Evolutionary conservation across 2,888 invertebrate genomes (phyloP).

Genomic region (Morpho deidamia): DNA sequence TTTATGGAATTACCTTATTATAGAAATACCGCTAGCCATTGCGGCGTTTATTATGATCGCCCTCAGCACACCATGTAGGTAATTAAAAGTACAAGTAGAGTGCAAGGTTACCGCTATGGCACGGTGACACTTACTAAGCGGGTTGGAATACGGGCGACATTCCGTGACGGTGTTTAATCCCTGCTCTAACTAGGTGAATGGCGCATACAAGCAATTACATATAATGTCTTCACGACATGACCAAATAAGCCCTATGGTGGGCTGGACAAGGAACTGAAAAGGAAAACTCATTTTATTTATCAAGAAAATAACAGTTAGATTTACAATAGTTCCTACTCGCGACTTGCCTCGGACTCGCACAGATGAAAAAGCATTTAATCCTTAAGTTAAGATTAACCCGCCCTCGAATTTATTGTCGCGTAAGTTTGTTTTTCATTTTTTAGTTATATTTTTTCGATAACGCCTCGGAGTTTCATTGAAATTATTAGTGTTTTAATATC

Average conservation of each 20-base stretch:
- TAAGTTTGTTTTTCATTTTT: too few species aligned
- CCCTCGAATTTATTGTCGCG: too few species aligned
- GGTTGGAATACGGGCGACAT: slow-evolving; percentile 43
- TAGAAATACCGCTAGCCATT: background rate
- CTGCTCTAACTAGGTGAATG: slow-evolving; percentile 29
- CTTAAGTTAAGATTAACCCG: too few species aligned
- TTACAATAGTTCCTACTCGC: too few species aligned
- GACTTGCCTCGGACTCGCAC: too few species aligned
- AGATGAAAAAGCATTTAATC: too few species aligned
- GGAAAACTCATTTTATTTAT: too few species aligned
- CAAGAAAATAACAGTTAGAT: too few species aligned
- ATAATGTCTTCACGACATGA: slow-evolving; percentile 7
- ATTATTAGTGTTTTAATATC: too few species aligned
- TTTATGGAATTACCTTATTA: background rate
- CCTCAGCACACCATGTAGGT: slow-evolving; percentile 18
- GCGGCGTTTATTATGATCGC: slow-evolving; percentile 2
- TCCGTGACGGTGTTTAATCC: slow-evolving; percentile 36
- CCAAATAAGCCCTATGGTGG: background rate
- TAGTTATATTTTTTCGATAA: too few species aligned
- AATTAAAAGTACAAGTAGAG: slow-evolving; percentile 72
- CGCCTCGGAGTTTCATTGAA: too few species aligned
- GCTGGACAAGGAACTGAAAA: too few species aligned
- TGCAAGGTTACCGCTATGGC: slow-evolving; percentile 59
- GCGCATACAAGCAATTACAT: slow-evolving; percentile 21
- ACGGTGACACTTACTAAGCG: slow-evolving; percentile 64